These are phyloP conservation scores for Pyrocephalus nanus DNA, from an alignment of 2,797 vertebrate species.

Conservation along the genomic window DNA sequence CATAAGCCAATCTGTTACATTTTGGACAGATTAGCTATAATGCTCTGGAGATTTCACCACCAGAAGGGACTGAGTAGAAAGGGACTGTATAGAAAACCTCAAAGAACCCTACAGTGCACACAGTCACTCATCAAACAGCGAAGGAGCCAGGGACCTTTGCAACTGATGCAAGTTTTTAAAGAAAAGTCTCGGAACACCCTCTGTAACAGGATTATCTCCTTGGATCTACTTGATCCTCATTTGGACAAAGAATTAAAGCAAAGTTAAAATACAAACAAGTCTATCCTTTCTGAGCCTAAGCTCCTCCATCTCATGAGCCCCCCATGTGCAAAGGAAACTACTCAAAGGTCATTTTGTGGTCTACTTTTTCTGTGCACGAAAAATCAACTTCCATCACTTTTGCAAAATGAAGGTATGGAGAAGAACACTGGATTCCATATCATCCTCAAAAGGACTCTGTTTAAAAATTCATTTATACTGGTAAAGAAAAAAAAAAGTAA, in stretches of 20 bases:
- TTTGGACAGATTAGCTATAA: not conserved
- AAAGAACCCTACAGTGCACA: not conserved
- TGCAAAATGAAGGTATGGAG: not conserved
- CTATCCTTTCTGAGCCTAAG: not conserved
- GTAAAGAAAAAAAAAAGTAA: not conserved
- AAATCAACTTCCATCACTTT: not conserved
- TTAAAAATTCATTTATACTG: not conserved
- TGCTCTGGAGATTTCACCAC: not conserved
- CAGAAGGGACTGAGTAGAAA: not conserved
- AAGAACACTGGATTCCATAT: not conserved
- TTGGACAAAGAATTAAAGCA: not conserved
- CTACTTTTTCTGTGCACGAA: not conserved
- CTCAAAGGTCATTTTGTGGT: not conserved
- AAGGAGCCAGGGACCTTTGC: not conserved
- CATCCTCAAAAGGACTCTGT: not conserved
- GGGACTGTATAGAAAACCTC: not conserved
- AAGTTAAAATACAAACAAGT: not conserved
- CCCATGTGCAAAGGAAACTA: not conserved
- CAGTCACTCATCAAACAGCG: not conserved
- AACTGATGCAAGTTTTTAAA: fast-evolving
- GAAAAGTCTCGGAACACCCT: not conserved
- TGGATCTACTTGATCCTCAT: not conserved
- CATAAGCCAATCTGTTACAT: not conserved
- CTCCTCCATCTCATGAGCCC: not conserved
- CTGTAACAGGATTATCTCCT: not conserved